Conservation (phyloP, 2,888 invertebrate species). For the Clanis bilineata region DNA sequence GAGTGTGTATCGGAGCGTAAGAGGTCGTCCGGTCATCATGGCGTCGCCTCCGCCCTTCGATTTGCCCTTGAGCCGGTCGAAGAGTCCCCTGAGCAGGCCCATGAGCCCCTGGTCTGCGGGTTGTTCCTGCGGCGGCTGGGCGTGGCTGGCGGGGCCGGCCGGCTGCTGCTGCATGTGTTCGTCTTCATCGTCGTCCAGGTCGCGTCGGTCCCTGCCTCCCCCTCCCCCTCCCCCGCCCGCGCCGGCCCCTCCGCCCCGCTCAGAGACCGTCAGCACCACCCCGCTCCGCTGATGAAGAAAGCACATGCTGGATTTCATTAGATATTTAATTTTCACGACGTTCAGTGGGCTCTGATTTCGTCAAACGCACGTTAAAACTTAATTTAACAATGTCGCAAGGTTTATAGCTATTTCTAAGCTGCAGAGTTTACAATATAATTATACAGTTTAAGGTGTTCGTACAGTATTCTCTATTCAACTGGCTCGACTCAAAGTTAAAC, state of each 20-base stretch:
- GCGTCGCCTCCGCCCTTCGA: constrained; percentile 42
- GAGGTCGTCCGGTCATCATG: constrained; percentile 36
- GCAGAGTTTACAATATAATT: too few species aligned
- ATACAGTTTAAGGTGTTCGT: too few species aligned
- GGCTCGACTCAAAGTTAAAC: too few species aligned
- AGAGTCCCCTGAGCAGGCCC: constrained; percentile 56
- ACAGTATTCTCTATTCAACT: too few species aligned
- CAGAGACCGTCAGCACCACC: constrained; percentile 40
- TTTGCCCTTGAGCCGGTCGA: constrained; percentile 47
- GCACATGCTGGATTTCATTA: constrained; percentile 78
- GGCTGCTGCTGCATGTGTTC: constrained; percentile 22
- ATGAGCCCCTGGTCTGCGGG: constrained; percentile 44
- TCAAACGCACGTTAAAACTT: constrained; percentile 70
- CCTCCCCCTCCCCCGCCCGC: constrained; percentile 29
- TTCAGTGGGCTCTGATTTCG: constrained; percentile 68
- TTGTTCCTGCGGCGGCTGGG: constrained; percentile 28
- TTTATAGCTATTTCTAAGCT: constrained; percentile 20
- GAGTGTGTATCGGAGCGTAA: constrained; percentile 12
- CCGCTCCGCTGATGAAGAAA: constrained; percentile 75
- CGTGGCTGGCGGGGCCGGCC: neutral
- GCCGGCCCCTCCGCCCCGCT: constrained; percentile 23
- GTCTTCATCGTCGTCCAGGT: constrained; percentile 21
- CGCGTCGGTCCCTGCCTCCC: constrained; percentile 23
- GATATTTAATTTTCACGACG: constrained; percentile 53
- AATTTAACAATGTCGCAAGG: constrained; percentile 46